Evolutionary conservation across 2,113 vertebrate genomes (phyloP).

Genomic region (Noturus placidus): DNA sequence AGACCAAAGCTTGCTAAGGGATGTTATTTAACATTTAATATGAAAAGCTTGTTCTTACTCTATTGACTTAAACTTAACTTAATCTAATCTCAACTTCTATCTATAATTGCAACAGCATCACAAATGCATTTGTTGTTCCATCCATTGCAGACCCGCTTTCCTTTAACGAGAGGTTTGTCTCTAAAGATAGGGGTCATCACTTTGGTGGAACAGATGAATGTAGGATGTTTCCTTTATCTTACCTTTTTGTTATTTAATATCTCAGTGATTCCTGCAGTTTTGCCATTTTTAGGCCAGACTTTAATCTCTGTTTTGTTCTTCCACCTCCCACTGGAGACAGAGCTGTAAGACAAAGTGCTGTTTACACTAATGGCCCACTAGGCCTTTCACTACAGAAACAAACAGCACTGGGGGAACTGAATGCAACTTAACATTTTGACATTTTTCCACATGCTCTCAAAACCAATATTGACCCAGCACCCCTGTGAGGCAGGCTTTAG

Average conservation of each 20-base stretch:
- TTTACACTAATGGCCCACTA: slow-evolving; percentile 81
- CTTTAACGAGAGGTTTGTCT: slow-evolving; percentile 28
- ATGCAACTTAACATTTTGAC: slow-evolving; percentile 78
- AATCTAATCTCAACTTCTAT: not conserved
- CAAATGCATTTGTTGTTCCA: not conserved
- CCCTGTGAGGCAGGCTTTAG: slow-evolving; percentile 76
- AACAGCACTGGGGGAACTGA: slow-evolving; percentile 72
- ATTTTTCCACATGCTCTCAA: slow-evolving; percentile 77
- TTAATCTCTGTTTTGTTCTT: slow-evolving; percentile 71
- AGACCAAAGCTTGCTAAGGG: not conserved
- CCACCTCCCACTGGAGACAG: slow-evolving; percentile 71
- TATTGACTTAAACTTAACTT: not conserved
- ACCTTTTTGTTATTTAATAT: slow-evolving; percentile 58
- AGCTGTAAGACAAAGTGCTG: slow-evolving; percentile 80
- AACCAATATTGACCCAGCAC: slow-evolving; percentile 79
- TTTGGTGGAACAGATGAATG: slow-evolving; percentile 47
- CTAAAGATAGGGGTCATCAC: slow-evolving; percentile 24
- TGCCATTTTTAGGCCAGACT: slow-evolving; percentile 64
- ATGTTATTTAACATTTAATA: not conserved
- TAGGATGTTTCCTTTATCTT: slow-evolving; percentile 57
- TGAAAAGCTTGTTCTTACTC: not conserved
- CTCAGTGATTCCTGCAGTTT: slow-evolving; percentile 61
- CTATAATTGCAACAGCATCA: not conserved
- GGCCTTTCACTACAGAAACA: slow-evolving; percentile 75
- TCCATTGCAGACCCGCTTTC: not conserved